Evolutionary conservation across 2,888 invertebrate species (phyloP).

Genomic region (Trileptium ribeirensis): DNA sequence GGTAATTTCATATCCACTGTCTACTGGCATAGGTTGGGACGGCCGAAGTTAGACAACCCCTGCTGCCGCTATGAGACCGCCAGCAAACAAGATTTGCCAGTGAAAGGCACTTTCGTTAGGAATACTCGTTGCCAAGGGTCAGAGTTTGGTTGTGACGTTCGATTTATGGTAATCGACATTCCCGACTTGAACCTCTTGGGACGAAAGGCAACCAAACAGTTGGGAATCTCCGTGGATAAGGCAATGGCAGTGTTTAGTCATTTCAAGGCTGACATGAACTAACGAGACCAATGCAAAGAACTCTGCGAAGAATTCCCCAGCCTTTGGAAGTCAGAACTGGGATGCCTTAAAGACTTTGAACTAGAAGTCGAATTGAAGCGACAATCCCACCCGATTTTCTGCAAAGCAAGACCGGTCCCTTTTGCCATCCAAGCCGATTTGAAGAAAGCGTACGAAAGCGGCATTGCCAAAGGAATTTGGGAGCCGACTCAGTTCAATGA

Average conservation of each 20-base stretch:
- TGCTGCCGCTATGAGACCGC: too few species aligned
- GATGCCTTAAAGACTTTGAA: slow-evolving; percentile 2
- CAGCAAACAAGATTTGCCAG: too few species aligned
- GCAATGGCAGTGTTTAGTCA: too few species aligned
- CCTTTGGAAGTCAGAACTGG: not conserved
- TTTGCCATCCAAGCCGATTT: not conserved
- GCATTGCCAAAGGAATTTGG: slow-evolving; percentile 10
- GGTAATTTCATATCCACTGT: slow-evolving; percentile 14
- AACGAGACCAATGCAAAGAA: not conserved
- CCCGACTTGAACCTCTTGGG: slow-evolving; percentile 3
- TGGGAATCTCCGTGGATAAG: not conserved
- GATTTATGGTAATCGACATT: not conserved
- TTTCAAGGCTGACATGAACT: too few species aligned
- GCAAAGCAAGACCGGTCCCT: slow-evolving; percentile 9
- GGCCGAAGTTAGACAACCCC: too few species aligned
- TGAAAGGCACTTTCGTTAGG: too few species aligned
- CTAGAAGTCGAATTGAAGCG: not conserved
- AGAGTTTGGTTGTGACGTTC: not conserved
- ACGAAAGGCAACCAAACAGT: not conserved
- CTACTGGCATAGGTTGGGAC: not conserved
- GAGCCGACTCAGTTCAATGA: slow-evolving; percentile 1
- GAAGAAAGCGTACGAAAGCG: not conserved
- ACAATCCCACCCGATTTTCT: not conserved
- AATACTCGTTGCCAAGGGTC: too few species aligned
- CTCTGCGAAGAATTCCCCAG: not conserved